These are phyloP conservation scores for Anneissia japonica DNA, from an alignment of 35 echinoderm and acorn worm genomes.

Conservation along the genomic window DNA sequence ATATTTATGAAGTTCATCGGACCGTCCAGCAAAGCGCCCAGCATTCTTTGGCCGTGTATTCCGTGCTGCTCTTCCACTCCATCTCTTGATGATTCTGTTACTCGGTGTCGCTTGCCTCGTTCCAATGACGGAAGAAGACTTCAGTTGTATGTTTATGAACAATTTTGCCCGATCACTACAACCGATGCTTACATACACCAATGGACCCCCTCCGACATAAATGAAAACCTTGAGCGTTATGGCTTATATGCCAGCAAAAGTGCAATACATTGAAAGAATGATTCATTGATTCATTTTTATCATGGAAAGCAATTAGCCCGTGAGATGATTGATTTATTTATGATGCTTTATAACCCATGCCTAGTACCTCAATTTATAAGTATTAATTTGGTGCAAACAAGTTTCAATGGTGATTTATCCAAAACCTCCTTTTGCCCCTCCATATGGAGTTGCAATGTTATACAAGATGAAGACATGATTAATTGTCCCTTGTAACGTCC, in stretches of 20 bases:
- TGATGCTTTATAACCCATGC: background rate
- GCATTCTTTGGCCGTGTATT: conserved; percentile 70
- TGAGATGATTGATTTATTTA: background rate
- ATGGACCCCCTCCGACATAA: conserved; percentile 78
- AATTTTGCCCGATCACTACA: conserved; percentile 93
- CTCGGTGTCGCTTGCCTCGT: conserved; percentile 98
- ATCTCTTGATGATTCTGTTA: conserved; percentile 88
- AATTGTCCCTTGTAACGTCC: too few relatives aligned
- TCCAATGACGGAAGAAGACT: conserved; percentile 91
- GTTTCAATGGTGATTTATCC: background rate
- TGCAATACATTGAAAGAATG: background rate
- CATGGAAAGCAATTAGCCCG: background rate
- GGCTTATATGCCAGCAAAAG: background rate
- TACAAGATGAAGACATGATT: too few relatives aligned
- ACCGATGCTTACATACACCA: conserved; percentile 88
- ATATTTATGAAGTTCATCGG: too few relatives aligned
- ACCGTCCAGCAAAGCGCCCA: conserved; percentile 8
- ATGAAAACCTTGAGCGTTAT: background rate
- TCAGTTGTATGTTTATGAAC: conserved; percentile 83
- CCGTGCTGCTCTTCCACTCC: conserved; percentile 79
- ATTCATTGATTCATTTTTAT: background rate
- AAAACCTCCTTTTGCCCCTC: background rate
- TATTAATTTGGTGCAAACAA: background rate
- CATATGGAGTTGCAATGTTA: too few relatives aligned
- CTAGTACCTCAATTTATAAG: background rate